phyloP scores from a whole-genome alignment of 2,797 vertebrate genomes.

The Loris lydekkerianus region DNA sequence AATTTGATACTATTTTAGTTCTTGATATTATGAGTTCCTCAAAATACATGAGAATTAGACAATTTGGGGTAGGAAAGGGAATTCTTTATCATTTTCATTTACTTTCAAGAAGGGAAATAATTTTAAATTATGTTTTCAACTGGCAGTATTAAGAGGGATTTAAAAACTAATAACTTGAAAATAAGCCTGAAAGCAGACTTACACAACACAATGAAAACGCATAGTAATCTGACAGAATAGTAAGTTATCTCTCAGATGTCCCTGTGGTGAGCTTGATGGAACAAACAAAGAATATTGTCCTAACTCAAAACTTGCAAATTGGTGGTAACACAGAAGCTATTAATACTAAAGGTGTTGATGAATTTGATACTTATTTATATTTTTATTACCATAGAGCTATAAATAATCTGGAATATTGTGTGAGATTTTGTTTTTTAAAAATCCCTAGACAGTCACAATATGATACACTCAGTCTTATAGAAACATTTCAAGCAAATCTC shows the following conservation, averaged over 20 bases:
- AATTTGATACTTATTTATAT: constrained; percentile 1
- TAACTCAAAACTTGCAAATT: neutral
- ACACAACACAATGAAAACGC: neutral
- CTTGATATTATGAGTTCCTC: neutral
- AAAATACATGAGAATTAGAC: constrained; percentile 1
- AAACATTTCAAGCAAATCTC: neutral
- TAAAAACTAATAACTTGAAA: constrained; percentile 21
- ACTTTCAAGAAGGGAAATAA: neutral
- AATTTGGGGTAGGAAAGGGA: neutral
- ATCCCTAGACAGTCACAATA: neutral
- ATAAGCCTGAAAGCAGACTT: neutral
- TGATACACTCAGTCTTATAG: neutral
- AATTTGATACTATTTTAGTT: neutral
- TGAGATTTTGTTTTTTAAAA: neutral
- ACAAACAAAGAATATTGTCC: neutral
- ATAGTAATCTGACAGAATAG: neutral
- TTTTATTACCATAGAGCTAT: constrained; percentile 8
- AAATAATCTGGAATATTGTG: neutral
- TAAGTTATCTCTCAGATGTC: neutral
- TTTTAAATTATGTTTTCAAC: neutral
- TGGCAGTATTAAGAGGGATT: neutral
- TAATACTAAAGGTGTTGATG: neutral
- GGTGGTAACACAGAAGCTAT: neutral
- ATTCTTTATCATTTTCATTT: neutral
- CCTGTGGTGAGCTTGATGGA: neutral